Evolutionary conservation across 2,888 invertebrate genomes (phyloP).

Genomic region (Chironomus riparius): DNA sequence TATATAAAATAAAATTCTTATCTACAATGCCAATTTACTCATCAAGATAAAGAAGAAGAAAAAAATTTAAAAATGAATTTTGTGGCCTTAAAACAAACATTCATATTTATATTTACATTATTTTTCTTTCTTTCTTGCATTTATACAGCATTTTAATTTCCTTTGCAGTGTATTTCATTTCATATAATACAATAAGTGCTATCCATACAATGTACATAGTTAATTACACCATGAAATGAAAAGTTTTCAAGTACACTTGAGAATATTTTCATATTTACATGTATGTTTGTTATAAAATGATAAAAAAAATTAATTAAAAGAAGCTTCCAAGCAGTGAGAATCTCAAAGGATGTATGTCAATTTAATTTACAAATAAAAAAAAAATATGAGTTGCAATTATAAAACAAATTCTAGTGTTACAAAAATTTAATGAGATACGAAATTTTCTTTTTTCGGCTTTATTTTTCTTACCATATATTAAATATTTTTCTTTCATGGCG

Average conservation of each 20-base stretch:
- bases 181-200: neutral
- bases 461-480: too few species aligned
- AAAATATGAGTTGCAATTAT: neutral
- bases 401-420: neutral
- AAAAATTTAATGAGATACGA: neutral
- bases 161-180: too few species aligned
- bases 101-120: neutral
- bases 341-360: neutral
- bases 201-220: neutral
- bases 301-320: neutral
- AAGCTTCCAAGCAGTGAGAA: neutral
- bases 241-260: neutral
- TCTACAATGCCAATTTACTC: neutral
- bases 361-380: too few species aligned
- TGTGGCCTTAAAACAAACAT: conserved; percentile 23
- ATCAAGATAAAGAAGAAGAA: neutral
- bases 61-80: conserved; percentile 22
- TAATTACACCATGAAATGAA: neutral
- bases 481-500: neutral
- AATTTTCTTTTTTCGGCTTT: too few species aligned
- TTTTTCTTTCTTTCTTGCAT: neutral
- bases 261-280: neutral
- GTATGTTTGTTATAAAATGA: neutral
- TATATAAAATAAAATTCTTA: neutral
- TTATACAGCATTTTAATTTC: too few species aligned